These are phyloP conservation scores for Mercenaria mercenaria DNA, from an alignment of 1,140 invertebrate genomes.

Conservation along the genomic window DNA sequence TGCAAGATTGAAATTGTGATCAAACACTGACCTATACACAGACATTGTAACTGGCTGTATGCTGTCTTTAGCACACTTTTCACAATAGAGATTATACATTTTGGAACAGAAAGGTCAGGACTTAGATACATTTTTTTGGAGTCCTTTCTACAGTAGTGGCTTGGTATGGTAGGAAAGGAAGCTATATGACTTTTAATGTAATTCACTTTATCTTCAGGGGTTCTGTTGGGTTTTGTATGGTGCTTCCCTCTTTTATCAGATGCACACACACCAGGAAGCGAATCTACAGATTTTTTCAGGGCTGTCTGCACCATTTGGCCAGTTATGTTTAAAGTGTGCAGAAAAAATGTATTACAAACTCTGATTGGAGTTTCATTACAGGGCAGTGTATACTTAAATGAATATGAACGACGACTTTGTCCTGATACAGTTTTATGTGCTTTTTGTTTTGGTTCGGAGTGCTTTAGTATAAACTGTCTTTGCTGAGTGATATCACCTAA, in stretches of 20 bases:
- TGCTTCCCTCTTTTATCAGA: slow-evolving; percentile 5
- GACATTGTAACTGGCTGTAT: slow-evolving; percentile 8
- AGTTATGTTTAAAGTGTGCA: slow-evolving; percentile 35
- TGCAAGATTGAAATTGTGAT: slow-evolving; percentile 16
- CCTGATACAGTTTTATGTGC: not conserved
- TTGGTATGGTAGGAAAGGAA: not conserved
- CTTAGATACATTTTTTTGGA: slow-evolving; percentile 15
- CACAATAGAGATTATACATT: slow-evolving; percentile 30
- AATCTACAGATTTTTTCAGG: not conserved
- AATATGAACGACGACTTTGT: not conserved
- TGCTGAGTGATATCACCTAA: not conserved
- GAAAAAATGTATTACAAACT: slow-evolving; percentile 50
- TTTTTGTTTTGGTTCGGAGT: not conserved
- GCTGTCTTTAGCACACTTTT: not conserved
- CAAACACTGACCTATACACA: slow-evolving; percentile 30
- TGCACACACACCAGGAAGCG: not conserved
- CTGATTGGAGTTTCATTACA: not conserved
- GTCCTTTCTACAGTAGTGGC: slow-evolving; percentile 49
- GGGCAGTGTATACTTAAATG: slow-evolving; percentile 7
- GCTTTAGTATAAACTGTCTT: slow-evolving; percentile 18
- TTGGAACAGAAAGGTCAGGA: not conserved
- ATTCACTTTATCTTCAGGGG: not conserved
- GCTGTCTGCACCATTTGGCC: slow-evolving; percentile 27
- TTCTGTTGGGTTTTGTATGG: not conserved
- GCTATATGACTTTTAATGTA: slow-evolving; percentile 5